These are phyloP conservation scores for Acanthisitta chloris DNA, from an alignment of 2,113 vertebrate genomes.

Conservation along the genomic window DNA sequence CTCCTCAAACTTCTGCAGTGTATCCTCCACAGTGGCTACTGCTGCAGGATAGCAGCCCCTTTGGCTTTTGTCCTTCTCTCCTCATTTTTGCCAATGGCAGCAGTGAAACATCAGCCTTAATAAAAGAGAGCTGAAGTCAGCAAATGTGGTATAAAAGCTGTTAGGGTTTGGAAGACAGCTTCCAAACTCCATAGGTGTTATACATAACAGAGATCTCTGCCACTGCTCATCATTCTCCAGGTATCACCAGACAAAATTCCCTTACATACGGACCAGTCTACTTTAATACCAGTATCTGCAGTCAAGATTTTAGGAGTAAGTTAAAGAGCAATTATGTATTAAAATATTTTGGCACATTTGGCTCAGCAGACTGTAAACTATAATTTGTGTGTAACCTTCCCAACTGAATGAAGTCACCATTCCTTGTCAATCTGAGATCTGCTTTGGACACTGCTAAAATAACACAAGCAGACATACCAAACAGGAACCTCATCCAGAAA, in stretches of 20 bases:
- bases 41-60: neutral
- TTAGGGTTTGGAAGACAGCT: neutral
- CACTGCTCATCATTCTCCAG: neutral
- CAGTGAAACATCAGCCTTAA: neutral
- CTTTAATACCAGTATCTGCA: neutral
- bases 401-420: neutral
- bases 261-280: neutral
- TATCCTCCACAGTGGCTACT: neutral
- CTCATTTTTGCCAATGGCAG: neutral
- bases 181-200: neutral
- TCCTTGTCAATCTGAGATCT: neutral
- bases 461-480: neutral
- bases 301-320: neutral
- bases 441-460: neutral
- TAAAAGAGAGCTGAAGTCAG: neutral
- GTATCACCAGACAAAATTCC: neutral
- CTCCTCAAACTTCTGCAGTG: neutral
- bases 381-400: neutral
- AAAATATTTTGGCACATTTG: neutral
- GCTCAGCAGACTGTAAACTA: neutral
- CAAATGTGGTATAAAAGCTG: neutral
- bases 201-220: neutral
- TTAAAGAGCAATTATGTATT: neutral
- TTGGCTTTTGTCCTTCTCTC: neutral
- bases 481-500: neutral